These are phyloP conservation scores for Aptenodytes patagonicus DNA, from an alignment of 2,113 vertebrate genomes.

Conservation along the genomic window DNA sequence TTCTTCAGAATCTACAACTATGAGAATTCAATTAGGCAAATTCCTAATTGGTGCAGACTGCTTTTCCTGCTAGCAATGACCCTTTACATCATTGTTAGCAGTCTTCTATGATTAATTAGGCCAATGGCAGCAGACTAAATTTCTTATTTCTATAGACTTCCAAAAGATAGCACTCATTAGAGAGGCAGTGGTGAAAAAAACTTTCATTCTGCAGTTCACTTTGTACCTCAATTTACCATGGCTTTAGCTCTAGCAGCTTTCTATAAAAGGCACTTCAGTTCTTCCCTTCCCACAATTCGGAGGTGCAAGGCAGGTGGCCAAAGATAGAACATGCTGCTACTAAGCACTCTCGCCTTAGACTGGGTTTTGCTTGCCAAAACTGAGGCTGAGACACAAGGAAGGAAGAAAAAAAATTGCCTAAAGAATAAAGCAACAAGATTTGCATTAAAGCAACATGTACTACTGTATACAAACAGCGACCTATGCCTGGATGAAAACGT, in stretches of 20 bases:
- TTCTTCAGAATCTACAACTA: not conserved
- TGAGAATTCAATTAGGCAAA: not conserved
- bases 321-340: not conserved
- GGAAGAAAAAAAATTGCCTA: not conserved
- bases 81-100: not conserved
- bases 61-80: not conserved
- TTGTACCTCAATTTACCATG: not conserved
- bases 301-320: not conserved
- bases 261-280: not conserved
- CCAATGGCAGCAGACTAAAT: not conserved
- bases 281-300: not conserved
- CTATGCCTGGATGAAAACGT: not conserved
- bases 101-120: not conserved
- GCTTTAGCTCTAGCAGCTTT: not conserved
- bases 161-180: not conserved
- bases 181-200: not conserved
- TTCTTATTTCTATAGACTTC: not conserved
- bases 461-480: not conserved
- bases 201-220: not conserved
- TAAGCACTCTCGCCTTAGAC: not conserved
- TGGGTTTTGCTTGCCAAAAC: not conserved
- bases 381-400: not conserved
- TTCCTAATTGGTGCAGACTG: not conserved
- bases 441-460: not conserved
- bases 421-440: not conserved